Base-by-base conservation (phyloP, 2,888 invertebrate species). In the Diadegma fenestrale region DNA sequence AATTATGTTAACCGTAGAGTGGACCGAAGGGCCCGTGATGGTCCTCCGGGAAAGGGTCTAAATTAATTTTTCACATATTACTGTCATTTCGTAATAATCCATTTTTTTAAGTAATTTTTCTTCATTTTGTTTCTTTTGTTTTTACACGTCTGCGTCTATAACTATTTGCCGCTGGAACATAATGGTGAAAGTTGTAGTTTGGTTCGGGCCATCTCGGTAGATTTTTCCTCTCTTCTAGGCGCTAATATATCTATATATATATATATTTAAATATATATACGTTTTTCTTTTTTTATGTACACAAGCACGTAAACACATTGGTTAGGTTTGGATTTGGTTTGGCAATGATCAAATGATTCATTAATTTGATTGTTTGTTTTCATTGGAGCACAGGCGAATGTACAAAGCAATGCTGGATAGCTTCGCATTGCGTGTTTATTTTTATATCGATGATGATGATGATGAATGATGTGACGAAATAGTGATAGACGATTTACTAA, bases 301-400 rank as follows among this genome's bases (percentile, higher is more conserved):
- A 79, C 45, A 51, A 41, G 71, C 80, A 80, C 80, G 69, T 51
- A 73, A 75, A 82, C 82, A 77, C 76, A 80, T 61, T 82, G 73
- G 48, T 77, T 80, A 82, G 80, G 77, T 82, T 82, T 85, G 82
- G 79, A 85, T 82, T 82, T 82, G 85, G 82, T 85, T 85, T 85
- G 85, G 82, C 77, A 87, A 88, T 85, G 85, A 87, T 89, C 87
- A 86, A 88, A 89, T 86, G 80, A 87, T 88, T 86, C 80, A 78
- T 88, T 89, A 87, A 89, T 86, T 88, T 88, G 82, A 86, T 88
- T 88, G 77, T 88, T 88, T 89, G 88, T 88, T 93, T 93, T 93
- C 89, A 93, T 93, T 94, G 92, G 93, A 94, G 93, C 94, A 93
- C 93, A 92, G 92, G 93, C 91, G 92, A 93, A 93, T 94, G 94